Base-by-base conservation (phyloP, 2,888 invertebrate species). In the Deroplatys truncata region DNA sequence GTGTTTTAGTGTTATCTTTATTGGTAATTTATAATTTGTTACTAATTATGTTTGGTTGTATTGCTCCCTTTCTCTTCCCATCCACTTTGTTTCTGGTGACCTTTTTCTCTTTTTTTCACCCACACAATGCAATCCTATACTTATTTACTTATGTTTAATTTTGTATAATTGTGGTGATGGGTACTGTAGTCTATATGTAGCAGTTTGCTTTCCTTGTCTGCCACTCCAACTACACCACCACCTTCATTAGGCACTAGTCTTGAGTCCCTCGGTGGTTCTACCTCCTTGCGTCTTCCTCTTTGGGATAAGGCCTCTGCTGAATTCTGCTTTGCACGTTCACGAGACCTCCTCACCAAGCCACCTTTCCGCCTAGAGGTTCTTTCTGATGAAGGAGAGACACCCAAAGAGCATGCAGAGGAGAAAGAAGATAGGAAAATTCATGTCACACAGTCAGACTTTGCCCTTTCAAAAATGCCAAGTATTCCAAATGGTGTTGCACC, bases 221-320 rank as follows among this genome's bases (percentile, higher is more conserved):
- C 49, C 9, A 85, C 85, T 15, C 85, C 85, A 43, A 49, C 85
- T 16, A 85, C 85, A 35, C 85, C 49, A 49, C 85, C 85, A 92
- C 92, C 94, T 28, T 93, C 94, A 16, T 93, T 94, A 20, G 94
- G 94, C 43, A 94, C 94, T 84, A 94, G 93, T 86, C 93, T 94
- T 89, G 94, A 94, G 90, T 94, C 94, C 8, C 92, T 94, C n/a
- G 93, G 93, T 20, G 93, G 93, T 5, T 93, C 93, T 8, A 13
- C 5, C 72, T 82, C 92, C 90, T 93, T 95, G 89, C 94, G 95
- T 91, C 94, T 96, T 86, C 96, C 96, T 2, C 93, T 96, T 28
- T 96, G 96, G 95, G 96, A 96, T 93, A 96, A 96, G 92, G 96
- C 96, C n/a, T 96, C 96, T 20, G 96, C 96, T 0, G 96, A 96